phyloP scores from a whole-genome alignment of 2,113 vertebrate species.

The Myocastor coypus region DNA sequence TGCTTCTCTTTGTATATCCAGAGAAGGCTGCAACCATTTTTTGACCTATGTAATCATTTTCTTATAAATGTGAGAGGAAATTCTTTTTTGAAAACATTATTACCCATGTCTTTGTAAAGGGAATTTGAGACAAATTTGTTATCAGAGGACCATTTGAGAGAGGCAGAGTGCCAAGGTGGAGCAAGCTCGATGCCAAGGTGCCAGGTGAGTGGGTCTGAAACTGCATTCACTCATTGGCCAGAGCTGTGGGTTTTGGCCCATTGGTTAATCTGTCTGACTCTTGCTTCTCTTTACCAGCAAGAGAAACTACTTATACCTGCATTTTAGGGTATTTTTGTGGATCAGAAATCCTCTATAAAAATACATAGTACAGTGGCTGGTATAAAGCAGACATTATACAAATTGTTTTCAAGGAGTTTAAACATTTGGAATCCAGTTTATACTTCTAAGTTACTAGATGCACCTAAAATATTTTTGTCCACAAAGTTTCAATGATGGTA shows the following conservation, averaged over 20 bases:
- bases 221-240: background rate
- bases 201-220: background rate
- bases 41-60: background rate
- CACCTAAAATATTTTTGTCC: background rate
- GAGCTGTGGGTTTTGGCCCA: background rate
- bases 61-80: background rate
- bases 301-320: background rate
- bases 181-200: background rate
- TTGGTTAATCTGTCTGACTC: background rate
- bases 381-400: background rate
- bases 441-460: background rate
- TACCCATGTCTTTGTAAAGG: background rate
- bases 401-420: slow-evolving; percentile 28
- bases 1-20: background rate
- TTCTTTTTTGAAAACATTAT: background rate
- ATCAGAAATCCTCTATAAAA: background rate
- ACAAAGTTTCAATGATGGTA: slow-evolving; percentile 17
- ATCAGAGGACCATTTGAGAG: background rate
- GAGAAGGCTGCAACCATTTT: background rate
- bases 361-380: background rate
- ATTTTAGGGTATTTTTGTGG: background rate
- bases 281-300: background rate
- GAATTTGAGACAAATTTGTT: slow-evolving; percentile 16
- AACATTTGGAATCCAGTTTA: background rate
- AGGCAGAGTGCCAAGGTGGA: background rate